Base-by-base conservation (phyloP, 2,797 vertebrate genomes). In the Smutsia temminckii region DNA sequence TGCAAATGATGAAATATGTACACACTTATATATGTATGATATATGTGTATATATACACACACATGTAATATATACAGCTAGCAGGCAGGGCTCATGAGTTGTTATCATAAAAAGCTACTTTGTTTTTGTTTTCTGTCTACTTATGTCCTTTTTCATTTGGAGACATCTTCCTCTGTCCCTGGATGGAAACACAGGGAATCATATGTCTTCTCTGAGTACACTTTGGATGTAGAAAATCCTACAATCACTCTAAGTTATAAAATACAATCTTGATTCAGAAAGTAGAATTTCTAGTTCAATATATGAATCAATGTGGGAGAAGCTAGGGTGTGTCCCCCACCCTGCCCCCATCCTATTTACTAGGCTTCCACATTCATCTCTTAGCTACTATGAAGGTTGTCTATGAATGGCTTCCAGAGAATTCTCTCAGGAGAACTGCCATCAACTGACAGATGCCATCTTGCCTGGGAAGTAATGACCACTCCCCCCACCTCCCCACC, bases 241-340 rank as follows among this genome's bases (percentile, higher is more conserved):
- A 55, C 8, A 75, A 9, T n/a, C 80, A 81, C 71, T 72, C 78
- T 10, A 68, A 94, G 11, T 81, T 89, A 13, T 89, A 77, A 92
- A 94, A 92, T 34, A 63, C 6, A 72, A 59, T 55, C 23, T 25
- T 53, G 49, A 93, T 34, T 57, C 64, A 95, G 92, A 94, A 90
- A 81, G 59, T 59, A 51, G 86, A 53, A 93, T 91, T 86, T 86
- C 14, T 21, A 42, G 20, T 81, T 92, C 17, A 34, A 20, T 20
- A 6, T 88, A 72, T 59, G 59, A 59, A 77, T 77, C 14, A 66
- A 3, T 64, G 37, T 27, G 12, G 64, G 8, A 55, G 37, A 83
- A 61, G 53, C 32, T 34, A 57, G 51, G 20, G 40, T 59, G 9
- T 71, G 57, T 55, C 29, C 32, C 29, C 14, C 5, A 77, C 1